Evolutionary conservation across 2,888 invertebrate species (phyloP), one percentile per base, ranked within the genome.

Genomic region (Pyrrhosoma nymphula): DNA sequence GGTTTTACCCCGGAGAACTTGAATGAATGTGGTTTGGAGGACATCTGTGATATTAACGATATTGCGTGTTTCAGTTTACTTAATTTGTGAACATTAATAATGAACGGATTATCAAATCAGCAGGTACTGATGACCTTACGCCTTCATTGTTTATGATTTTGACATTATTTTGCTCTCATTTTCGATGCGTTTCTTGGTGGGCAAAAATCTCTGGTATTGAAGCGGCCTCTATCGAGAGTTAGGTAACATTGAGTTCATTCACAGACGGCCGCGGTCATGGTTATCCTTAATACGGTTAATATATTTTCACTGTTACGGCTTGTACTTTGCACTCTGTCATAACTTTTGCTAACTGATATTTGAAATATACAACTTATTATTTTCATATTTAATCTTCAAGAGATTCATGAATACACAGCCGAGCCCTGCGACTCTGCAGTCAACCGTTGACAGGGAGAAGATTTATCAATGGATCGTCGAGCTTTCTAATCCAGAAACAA

Each of bases 401-500:
- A 93, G 93, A 93, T 93, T 93, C 93, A 93, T 93, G 93, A 93
- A 69, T 47, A 93, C 75, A 26, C 98, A 98, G 97, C 98, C 98
- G 96, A 98, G 98, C 97, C 98, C 98, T 96, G 98, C 98, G 95
- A 98, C 98, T 96, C 97, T 98, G 91, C 96, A 96, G 96, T 98
- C 98, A 96, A 97, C 97, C 95, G 98, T 98, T 88, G 99, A 99
- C 96, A 98, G 99, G 96, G 99, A 99, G 96, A 98, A 99, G 97
- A 98, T 99, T 95, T 99, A 98, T 96, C 98, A 98, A 96, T 99
- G 99, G 99, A 99, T 99, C 96, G 97, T 98, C 95, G 99, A 99
- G 97, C 97, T 99, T 95, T 98, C 99, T 89, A 99, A 98, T 97
- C 99, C 99, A 39, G 99, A 99, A 96, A 99, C 99, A 0, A 97